These are phyloP conservation scores for Morinoia aosen DNA, from an alignment of 2,888 invertebrate genomes.

Conservation along the genomic window DNA sequence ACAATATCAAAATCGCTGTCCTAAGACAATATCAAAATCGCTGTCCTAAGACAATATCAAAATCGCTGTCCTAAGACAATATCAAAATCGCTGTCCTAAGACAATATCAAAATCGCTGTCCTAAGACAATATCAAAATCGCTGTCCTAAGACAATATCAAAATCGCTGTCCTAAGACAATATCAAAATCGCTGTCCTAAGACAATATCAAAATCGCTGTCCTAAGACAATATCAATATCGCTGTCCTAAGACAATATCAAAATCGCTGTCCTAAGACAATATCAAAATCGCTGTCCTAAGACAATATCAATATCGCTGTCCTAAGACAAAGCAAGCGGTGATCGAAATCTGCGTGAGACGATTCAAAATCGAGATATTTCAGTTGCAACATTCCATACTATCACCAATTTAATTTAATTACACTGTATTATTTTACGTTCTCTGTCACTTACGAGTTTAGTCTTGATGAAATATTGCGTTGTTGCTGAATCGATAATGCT, in stretches of 20 bases:
- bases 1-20: background rate
- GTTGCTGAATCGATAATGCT: background rate
- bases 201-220: background rate
- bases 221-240: background rate
- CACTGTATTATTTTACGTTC: background rate
- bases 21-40: background rate
- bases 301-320: background rate
- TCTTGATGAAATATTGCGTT: background rate
- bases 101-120: background rate
- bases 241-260: background rate
- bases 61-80: background rate
- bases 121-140: background rate
- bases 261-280: background rate
- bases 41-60: background rate
- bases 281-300: background rate
- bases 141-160: background rate
- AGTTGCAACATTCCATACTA: background rate
- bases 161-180: background rate
- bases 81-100: background rate
- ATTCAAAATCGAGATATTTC: background rate
- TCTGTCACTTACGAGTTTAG: background rate
- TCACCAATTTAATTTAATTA: background rate
- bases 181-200: background rate
- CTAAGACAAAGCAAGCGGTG: background rate
- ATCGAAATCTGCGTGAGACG: background rate